Conservation (phyloP, 1,140 invertebrate species). For the Zaprionus tsacasi region DNA sequence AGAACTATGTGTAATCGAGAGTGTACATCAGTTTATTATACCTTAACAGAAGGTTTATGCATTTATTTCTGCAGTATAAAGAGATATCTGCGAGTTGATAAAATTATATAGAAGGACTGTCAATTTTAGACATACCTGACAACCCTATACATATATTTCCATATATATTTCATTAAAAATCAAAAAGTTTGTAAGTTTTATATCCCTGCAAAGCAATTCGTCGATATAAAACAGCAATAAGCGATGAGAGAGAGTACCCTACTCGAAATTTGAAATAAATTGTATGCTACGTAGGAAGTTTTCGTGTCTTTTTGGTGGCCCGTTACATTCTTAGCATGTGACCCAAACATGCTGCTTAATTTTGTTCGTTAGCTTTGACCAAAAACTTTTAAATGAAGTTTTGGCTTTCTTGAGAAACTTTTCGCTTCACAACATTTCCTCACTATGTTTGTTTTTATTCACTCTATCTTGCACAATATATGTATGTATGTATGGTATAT, state of each 20-base stretch:
- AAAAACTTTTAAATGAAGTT: conserved; percentile 80
- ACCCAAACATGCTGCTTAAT: conserved; percentile 62
- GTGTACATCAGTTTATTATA: background rate
- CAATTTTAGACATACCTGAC: no score
- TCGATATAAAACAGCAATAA: no score
- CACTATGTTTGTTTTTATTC: conserved; percentile 75
- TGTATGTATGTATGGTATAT: no score
- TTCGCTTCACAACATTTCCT: conserved; percentile 65
- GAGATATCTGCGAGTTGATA: no score
- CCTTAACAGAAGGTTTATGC: background rate
- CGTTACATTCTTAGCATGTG: conserved; percentile 31
- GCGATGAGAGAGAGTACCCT: no score
- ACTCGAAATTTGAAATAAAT: background rate
- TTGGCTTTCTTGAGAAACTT: conserved; percentile 74
- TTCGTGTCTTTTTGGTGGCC: background rate
- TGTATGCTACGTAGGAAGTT: background rate
- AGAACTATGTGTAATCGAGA: background rate
- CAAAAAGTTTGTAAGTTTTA: no score
- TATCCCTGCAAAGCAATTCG: no score
- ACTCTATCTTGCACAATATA: conserved; percentile 42
- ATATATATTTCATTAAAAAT: no score
- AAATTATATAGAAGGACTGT: no score
- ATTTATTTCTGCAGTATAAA: no score
- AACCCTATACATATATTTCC: no score
- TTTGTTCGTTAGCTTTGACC: conserved; percentile 46